phyloP scores from a whole-genome alignment of 2,888 invertebrate species.

The Drosophila mimetica region DNA sequence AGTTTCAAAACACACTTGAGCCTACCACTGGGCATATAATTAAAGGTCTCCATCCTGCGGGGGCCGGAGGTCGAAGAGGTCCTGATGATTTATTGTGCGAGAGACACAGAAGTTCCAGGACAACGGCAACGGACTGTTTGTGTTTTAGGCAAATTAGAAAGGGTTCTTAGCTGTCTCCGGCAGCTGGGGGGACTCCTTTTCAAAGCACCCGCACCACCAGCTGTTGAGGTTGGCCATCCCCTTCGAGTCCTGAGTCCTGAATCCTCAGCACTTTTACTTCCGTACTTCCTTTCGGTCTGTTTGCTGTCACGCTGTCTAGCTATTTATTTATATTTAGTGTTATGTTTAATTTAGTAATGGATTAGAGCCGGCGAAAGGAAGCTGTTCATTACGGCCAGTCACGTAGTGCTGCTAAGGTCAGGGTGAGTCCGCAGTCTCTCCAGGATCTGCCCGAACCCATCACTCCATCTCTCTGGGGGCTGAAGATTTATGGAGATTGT shows the following conservation, averaged over 20 bases:
- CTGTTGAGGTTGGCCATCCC: slow-evolving; percentile 7
- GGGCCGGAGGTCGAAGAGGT: not conserved
- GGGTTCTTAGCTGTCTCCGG: slow-evolving; percentile 61
- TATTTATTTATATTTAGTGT: slow-evolving; percentile 78
- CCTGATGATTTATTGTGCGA: slow-evolving; percentile 79
- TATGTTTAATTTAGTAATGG: slow-evolving; percentile 83
- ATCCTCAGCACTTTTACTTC: slow-evolving; percentile 7
- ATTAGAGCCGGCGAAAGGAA: slow-evolving; percentile 65
- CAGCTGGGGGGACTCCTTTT: slow-evolving; percentile 34
- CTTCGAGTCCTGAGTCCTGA: not conserved
- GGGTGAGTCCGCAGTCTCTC: not conserved
- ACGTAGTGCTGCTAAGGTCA: slow-evolving; percentile 53
- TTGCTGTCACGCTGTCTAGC: slow-evolving; percentile 78
- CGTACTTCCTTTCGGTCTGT: slow-evolving; percentile 50
- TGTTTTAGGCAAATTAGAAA: slow-evolving; percentile 70
- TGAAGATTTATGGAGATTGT: slow-evolving; percentile 78
- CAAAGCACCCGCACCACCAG: slow-evolving; percentile 21
- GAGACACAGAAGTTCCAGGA: slow-evolving; percentile 69
- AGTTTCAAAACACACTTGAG: slow-evolving; percentile 72
- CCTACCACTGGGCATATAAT: slow-evolving; percentile 68
- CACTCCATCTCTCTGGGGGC: slow-evolving; percentile 26
- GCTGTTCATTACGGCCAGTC: slow-evolving; percentile 76
- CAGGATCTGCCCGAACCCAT: slow-evolving; percentile 12
- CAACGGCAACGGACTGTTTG: slow-evolving; percentile 25
- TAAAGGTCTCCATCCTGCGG: slow-evolving; percentile 63